phyloP scores from a whole-genome alignment of 2,113 vertebrate species.

The Emydura subglobosa region DNA sequence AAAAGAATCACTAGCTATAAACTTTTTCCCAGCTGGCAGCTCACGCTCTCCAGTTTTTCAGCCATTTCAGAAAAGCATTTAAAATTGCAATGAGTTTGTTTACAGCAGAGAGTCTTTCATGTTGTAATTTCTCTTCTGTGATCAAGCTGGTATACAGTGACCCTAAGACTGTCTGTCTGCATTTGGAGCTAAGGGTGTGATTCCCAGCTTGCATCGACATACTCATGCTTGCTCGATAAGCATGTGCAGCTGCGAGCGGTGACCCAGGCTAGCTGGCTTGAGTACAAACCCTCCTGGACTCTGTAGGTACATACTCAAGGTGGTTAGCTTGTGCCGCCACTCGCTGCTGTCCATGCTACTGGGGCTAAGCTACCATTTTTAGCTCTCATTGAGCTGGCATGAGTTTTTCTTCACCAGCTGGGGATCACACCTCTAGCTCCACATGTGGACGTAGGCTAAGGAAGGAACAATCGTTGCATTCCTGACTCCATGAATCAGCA shows the following conservation, averaged over 20 bases:
- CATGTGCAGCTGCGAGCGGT: neutral
- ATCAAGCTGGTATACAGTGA: neutral
- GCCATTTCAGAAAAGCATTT: neutral
- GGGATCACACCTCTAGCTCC: neutral
- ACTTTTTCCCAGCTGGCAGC: neutral
- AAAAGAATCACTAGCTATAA: neutral
- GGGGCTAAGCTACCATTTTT: neutral
- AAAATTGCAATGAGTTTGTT: neutral
- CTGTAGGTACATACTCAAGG: neutral
- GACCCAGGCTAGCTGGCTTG: neutral
- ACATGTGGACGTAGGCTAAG: neutral
- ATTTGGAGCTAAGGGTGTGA: neutral
- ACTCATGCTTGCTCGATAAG: neutral
- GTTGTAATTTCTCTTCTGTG: neutral
- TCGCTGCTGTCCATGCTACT: neutral
- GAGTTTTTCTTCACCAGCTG: neutral
- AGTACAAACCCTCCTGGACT: neutral
- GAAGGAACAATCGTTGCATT: neutral
- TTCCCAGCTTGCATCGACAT: neutral
- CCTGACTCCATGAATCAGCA: neutral
- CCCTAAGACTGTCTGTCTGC: neutral
- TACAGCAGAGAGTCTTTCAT: neutral
- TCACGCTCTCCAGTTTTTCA: too few species aligned
- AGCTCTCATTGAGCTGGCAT: neutral
- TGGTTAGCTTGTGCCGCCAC: neutral